Evolutionary conservation across 2,797 vertebrate species (phyloP).

Genomic region (Acanthurus lineatus): DNA sequence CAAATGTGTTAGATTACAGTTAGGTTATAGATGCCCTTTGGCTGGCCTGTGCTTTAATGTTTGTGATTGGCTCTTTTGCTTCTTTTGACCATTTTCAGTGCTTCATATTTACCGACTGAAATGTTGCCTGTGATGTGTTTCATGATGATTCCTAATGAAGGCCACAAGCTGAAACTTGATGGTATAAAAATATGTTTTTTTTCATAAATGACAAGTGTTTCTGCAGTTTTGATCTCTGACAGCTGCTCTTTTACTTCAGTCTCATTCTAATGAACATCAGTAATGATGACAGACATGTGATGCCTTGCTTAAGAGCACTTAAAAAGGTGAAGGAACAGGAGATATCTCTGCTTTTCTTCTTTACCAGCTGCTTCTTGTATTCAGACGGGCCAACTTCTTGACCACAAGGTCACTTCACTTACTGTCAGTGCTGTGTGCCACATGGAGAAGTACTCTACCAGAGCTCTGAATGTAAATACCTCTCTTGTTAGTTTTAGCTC

Average conservation of each 20-base stretch:
- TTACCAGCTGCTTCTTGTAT: constrained; percentile 63
- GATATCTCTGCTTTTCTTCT: constrained; percentile 10
- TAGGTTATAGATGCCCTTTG: too few relatives aligned
- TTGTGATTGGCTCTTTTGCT: too few relatives aligned
- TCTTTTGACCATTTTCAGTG: too few relatives aligned
- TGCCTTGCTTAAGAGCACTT: constrained; percentile 62
- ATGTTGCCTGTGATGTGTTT: too few relatives aligned
- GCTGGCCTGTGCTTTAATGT: too few relatives aligned
- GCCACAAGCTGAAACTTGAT: too few relatives aligned
- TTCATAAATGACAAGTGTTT: too few relatives aligned
- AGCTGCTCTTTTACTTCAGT: constrained; percentile 41
- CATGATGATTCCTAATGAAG: too few relatives aligned
- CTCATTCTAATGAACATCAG: not conserved
- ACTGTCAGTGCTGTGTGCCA: constrained; percentile 58
- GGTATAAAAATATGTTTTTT: too few relatives aligned
- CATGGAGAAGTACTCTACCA: constrained; percentile 65
- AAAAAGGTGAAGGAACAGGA: not conserved
- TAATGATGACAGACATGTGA: not conserved
- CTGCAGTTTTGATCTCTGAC: too few relatives aligned
- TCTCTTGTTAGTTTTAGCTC: constrained; percentile 74
- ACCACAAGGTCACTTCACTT: constrained; percentile 59
- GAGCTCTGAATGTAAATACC: constrained; percentile 66
- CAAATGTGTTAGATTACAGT: too few relatives aligned
- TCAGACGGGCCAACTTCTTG: constrained; percentile 51
- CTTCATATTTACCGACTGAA: too few relatives aligned